Evolutionary conservation across 1,140 invertebrate genomes (phyloP).

Genomic region (Octopus bimaculoides): DNA sequence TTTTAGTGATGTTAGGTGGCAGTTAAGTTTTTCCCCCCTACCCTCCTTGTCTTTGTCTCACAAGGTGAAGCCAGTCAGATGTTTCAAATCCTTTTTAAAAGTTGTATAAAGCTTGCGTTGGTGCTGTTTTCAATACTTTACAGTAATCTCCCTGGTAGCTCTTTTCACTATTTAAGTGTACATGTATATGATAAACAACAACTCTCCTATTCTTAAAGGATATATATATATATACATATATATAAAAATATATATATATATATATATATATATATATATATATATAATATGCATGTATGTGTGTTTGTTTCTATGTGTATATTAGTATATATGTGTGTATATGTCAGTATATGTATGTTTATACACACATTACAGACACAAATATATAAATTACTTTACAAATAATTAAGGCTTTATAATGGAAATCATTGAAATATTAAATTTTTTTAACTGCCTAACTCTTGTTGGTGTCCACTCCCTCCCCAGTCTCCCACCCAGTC

Average conservation of each 20-base stretch:
- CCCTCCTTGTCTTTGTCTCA: background rate
- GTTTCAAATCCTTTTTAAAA: background rate
- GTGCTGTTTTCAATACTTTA: background rate
- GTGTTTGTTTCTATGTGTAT: background rate
- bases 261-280: background rate
- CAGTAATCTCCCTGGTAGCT: background rate
- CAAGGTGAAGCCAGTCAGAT: background rate
- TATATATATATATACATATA: background rate
- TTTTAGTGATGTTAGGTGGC: background rate
- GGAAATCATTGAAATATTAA: no score
- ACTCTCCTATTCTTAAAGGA: no score
- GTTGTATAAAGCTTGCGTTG: constrained; percentile 4
- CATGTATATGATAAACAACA: no score
- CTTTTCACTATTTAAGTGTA: background rate
- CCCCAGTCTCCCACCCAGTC: no score
- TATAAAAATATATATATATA: background rate
- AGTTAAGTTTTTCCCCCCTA: background rate
- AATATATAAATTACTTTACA: no score
- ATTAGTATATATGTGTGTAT: background rate
- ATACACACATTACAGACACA: no score
- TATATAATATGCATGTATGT: background rate
- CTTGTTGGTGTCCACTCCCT: no score
- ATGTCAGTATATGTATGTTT: no score
- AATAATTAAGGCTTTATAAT: no score
- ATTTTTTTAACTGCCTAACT: no score